Evolutionary conservation across 2,888 invertebrate species (phyloP), one percentile per base, ranked within the genome.

Genomic region (Hoplodrina blanda): DNA sequence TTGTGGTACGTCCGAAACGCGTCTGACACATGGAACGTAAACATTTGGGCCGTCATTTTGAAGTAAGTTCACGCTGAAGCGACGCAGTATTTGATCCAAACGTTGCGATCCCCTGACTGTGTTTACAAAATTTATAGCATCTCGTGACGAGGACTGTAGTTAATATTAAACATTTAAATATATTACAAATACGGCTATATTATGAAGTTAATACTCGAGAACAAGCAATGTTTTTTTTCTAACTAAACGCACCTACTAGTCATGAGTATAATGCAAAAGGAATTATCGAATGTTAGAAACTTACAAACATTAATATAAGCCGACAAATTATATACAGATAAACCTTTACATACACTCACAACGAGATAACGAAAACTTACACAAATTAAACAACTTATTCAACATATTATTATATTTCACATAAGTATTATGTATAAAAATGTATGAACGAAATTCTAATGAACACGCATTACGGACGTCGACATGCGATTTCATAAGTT

Each of bases 271-370:
- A 70, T 69, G 63, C 30, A 70, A 77, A 69, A 62, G 65, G 44
- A 67, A 69, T 80, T 65, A 69, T 70, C 61, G 56, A 55, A 71
- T 19, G 11, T 46, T 46, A 46, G 62, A 67, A 61, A 64, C 69
- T 20, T 62, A 61, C 60, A 80, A 75, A 61, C 17, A 73, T 25
- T 64, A 64, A 19, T 63, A 37, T 41, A 77, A 70, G 61, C 60
- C 56, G 69, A 71, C 67, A 81, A 84, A 62, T 75, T 83, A 81
- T 81, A 81, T 84, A 82, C 84, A 82, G 73, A 84, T 65, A 78
- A 70, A 77, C 60, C 56, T 37, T 71, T 71, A 63, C 49, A 81
- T 61, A 81, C 60, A 59, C 56, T 62, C 73, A 71, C 59, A 41
- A 67, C 46, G 10, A 66, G 64, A 59, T 66, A 83, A 73, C 74